Evolutionary conservation across 2,888 invertebrate genomes (phyloP).

Genomic region (Lumbricus terrestris): DNA sequence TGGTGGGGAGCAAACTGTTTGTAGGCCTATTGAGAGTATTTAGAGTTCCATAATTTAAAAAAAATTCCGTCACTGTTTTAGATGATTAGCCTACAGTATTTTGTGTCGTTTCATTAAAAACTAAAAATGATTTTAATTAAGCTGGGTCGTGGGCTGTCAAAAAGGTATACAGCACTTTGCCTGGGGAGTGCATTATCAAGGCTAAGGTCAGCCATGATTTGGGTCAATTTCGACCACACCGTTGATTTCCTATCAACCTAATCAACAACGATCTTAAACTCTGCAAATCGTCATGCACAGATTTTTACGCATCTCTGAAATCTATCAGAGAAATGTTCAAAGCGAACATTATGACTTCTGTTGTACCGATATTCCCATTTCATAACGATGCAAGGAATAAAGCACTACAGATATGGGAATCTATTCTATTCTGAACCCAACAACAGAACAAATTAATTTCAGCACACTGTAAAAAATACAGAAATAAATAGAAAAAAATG

Average conservation of each 20-base stretch:
- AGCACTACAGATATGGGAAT: neutral
- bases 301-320: neutral
- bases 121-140: too few relatives aligned
- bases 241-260: too few relatives aligned
- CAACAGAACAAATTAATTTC: neutral
- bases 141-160: too few relatives aligned
- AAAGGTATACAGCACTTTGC: too few relatives aligned
- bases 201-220: too few relatives aligned
- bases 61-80: too few relatives aligned
- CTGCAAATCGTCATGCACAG: neutral
- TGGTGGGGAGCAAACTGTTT: too few relatives aligned
- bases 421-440: neutral
- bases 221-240: neutral
- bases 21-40: too few relatives aligned
- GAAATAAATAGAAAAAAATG: neutral
- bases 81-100: too few relatives aligned
- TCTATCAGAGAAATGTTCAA: neutral
- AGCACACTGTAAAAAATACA: neutral
- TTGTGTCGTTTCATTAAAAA: too few relatives aligned
- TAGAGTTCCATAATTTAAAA: too few relatives aligned
- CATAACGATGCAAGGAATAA: neutral
- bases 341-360: neutral
- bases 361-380: neutral
- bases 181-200: too few relatives aligned
- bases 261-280: neutral